Percentiles rank a stretch among this genome's conserved stretches.
phyloP scores from a whole-genome alignment of 2,888 invertebrate species.

The Conus canariensis region DNA sequence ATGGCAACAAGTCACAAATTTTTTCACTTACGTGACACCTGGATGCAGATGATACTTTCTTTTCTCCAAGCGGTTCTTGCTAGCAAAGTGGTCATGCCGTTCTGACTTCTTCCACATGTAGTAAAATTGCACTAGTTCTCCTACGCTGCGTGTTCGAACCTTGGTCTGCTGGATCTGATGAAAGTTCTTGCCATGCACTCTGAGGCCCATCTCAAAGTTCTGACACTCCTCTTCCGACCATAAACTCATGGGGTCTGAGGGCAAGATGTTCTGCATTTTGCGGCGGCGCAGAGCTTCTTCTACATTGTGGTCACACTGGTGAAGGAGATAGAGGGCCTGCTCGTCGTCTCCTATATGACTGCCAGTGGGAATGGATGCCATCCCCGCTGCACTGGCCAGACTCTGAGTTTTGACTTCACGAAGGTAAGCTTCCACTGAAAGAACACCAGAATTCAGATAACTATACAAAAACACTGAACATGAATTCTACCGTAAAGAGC shows the following conservation, averaged over 20 bases:
- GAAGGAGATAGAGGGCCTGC: conserved; percentile 89
- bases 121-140: conserved; percentile 96
- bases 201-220: conserved; percentile 96
- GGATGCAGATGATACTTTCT: conserved; percentile 95
- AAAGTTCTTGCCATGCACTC: conserved; percentile 97
- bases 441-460: background rate
- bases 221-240: conserved; percentile 99
- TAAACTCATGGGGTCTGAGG: conserved; percentile 77
- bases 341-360: conserved; percentile 87
- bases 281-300: conserved; percentile 92
- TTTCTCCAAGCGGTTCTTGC: conserved; percentile 92
- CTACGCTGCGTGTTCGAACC: conserved; percentile 95
- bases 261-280: conserved; percentile 79
- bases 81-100: conserved; percentile 92
- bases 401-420: conserved; percentile 80
- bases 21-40: conserved; percentile 87
- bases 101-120: conserved; percentile 99
- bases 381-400: conserved; percentile 79
- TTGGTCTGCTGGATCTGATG: conserved; percentile 95
- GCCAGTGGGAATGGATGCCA: conserved; percentile 84
- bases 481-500: background rate
- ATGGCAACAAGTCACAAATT: too few relatives aligned
- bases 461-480: background rate
- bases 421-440: conserved; percentile 87
- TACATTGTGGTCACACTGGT: conserved; percentile 96